Conservation (phyloP, 2,113 vertebrate species). For the Clarias magur region DNA sequence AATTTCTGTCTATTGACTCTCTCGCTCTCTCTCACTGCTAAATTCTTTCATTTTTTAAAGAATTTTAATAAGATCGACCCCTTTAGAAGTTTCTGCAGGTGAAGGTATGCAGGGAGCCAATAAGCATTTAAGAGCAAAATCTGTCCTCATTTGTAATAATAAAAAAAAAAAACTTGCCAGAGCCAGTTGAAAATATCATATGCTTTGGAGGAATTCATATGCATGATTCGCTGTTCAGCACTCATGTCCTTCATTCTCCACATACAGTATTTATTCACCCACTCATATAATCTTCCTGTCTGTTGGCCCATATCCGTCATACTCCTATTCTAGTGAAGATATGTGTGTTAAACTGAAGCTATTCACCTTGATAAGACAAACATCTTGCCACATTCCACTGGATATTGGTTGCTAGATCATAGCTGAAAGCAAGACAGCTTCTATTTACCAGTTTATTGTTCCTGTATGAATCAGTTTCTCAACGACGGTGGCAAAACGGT, state of each 20-base stretch:
- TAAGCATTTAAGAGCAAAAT: conserved; percentile 26
- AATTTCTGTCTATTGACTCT: background rate
- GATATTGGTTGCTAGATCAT: background rate
- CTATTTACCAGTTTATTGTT: background rate
- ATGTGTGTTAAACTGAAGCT: background rate
- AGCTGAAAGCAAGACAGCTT: background rate
- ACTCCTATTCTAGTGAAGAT: background rate
- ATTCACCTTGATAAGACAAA: background rate
- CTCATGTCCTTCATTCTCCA: conserved; percentile 4
- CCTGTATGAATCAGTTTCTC: background rate
- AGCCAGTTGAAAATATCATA: conserved; percentile 26
- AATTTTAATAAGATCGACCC: conserved; percentile 23
- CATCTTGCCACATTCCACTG: background rate
- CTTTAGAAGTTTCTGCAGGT: conserved; percentile 6
- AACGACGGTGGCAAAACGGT: background rate
- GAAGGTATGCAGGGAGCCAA: background rate
- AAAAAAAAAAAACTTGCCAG: background rate
- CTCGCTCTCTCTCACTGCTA: background rate
- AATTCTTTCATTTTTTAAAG: background rate
- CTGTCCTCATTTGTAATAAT: background rate
- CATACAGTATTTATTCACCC: background rate
- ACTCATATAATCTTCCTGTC: conserved; percentile 14
- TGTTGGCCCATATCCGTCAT: background rate
- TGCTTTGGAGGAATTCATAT: conserved; percentile 9
- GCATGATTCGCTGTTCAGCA: background rate